These are phyloP conservation scores for Eristalis intricaria DNA, from an alignment of 2,888 invertebrate genomes.

Conservation along the genomic window DNA sequence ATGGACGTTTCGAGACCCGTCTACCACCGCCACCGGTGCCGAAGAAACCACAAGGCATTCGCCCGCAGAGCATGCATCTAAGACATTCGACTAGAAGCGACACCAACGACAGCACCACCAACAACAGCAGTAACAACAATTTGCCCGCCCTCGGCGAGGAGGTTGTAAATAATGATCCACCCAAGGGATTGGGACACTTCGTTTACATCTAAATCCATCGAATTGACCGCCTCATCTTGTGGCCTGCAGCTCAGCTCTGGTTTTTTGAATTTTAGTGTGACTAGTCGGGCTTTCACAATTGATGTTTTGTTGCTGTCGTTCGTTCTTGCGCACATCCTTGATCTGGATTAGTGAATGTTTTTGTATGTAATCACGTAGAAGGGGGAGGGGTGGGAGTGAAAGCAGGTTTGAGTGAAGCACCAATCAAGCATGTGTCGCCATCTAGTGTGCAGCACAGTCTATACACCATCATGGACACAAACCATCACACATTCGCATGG, in stretches of 20 bases:
- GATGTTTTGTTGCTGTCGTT: constrained; percentile 16
- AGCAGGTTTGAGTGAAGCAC: too few relatives aligned
- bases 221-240: background rate
- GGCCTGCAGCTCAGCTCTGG: background rate
- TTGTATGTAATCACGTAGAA: background rate
- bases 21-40: constrained; percentile 73
- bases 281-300: constrained; percentile 34
- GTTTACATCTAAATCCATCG: constrained; percentile 78
- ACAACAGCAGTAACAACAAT: constrained; percentile 45
- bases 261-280: background rate
- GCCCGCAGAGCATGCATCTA: constrained; percentile 75
- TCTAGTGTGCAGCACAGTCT: too few relatives aligned
- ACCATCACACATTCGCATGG: too few relatives aligned
- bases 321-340: background rate
- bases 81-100: constrained; percentile 60
- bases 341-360: background rate
- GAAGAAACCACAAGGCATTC: constrained; percentile 49
- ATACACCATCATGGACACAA: too few relatives aligned
- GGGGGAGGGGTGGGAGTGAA: background rate
- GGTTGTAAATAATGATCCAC: constrained; percentile 80
- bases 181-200: constrained; percentile 80
- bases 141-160: constrained; percentile 74
- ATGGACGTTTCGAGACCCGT: constrained; percentile 76
- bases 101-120: constrained; percentile 58
- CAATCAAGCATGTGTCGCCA: background rate